A percentile compares a stretch with the other conserved stretches of the same genome.
Conservation (phyloP, 2,888 invertebrate species). For the Craniophora ligustri region DNA sequence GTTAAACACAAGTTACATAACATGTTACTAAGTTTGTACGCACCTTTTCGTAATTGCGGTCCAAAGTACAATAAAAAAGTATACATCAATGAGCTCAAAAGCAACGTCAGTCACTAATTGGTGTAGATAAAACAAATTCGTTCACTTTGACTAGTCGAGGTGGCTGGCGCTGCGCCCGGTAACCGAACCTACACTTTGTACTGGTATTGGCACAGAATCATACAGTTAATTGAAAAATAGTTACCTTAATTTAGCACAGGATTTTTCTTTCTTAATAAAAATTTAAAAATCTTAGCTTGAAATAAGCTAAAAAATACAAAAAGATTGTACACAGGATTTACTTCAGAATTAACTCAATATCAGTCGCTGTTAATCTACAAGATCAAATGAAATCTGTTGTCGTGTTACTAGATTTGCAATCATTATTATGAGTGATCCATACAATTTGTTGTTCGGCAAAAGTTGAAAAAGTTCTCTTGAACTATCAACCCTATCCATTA, state of each 20-base stretch:
- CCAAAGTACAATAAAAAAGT: conserved; percentile 17
- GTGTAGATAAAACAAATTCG: conserved; percentile 35
- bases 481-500: no score
- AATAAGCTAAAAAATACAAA: no score
- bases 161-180: conserved; percentile 64
- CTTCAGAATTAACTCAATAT: no score
- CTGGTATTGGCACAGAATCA: conserved; percentile 64
- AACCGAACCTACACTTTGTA: conserved; percentile 57
- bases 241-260: conserved; percentile 17
- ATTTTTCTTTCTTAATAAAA: not conserved
- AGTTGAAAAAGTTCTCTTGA: no score
- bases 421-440: no score
- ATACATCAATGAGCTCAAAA: conserved; percentile 29
- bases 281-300: no score
- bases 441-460: no score
- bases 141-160: conserved; percentile 65
- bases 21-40: not conserved
- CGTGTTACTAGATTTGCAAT: no score
- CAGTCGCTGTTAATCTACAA: no score
- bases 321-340: no score
- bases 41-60: not conserved
- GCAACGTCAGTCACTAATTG: conserved; percentile 24
- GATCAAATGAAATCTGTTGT: no score
- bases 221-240: conserved; percentile 8
- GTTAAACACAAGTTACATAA: not conserved